Percentiles rank a stretch among this genome's conserved stretches.
phyloP scores from a whole-genome alignment of 2,888 invertebrate species.

The Saturnia pavonia region DNA sequence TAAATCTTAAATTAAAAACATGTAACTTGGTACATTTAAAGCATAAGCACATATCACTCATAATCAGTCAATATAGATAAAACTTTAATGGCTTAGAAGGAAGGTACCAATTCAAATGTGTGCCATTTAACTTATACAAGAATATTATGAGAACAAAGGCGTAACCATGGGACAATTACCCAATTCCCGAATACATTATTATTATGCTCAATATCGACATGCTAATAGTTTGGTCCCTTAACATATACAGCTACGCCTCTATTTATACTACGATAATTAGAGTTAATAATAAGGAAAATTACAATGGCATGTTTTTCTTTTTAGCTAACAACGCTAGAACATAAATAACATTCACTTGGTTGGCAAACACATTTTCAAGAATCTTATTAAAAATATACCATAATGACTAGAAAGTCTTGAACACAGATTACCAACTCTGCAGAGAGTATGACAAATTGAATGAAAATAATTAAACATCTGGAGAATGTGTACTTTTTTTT shows the following conservation, averaged over 20 bases:
- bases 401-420: constrained; percentile 51
- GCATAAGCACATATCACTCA: constrained; percentile 80
- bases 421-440: constrained; percentile 64
- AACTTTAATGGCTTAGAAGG: constrained; percentile 68
- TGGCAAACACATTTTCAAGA: neutral
- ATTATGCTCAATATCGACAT: constrained; percentile 53
- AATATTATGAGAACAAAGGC: constrained; percentile 55
- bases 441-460: constrained; percentile 37
- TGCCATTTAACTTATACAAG: constrained; percentile 31
- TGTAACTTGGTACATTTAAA: constrained; percentile 77
- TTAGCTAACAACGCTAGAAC: constrained; percentile 24
- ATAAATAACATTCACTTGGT: neutral
- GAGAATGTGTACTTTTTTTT: neutral
- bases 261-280: constrained; percentile 40
- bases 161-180: constrained; percentile 72
- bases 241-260: constrained; percentile 72
- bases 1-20: constrained; percentile 68
- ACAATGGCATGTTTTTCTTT: constrained; percentile 27
- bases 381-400: constrained; percentile 20
- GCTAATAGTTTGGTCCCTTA: constrained; percentile 70
- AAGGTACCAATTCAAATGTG: constrained; percentile 59
- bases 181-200: constrained; percentile 51
- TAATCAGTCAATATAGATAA: constrained; percentile 77
- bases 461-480: constrained; percentile 14
- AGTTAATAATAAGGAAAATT: constrained; percentile 39